phyloP scores from a whole-genome alignment of 1,140 invertebrate species.

The Caligus rogercresseyi region DNA sequence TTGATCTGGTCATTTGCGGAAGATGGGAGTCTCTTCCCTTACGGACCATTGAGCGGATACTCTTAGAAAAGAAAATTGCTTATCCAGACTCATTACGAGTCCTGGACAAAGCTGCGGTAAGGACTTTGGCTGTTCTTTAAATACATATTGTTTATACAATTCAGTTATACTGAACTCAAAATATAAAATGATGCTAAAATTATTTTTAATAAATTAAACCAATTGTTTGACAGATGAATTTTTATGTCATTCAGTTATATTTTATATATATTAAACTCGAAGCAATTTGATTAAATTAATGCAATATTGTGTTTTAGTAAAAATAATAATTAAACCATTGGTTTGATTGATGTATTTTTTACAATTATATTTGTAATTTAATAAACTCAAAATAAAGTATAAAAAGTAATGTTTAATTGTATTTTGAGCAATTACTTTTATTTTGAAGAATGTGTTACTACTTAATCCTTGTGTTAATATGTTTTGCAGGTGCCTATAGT shows the following conservation, averaged over 20 bases:
- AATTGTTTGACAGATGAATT: too few species aligned
- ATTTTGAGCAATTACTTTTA: conserved; percentile 16
- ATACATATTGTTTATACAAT: neutral
- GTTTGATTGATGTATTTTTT: too few species aligned
- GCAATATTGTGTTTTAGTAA: too few species aligned
- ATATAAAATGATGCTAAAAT: too few species aligned
- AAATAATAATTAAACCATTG: too few species aligned
- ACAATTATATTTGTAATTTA: too few species aligned
- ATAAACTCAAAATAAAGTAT: too few species aligned
- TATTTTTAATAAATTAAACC: too few species aligned
- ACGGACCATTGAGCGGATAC: conserved; percentile 67
- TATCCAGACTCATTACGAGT: conserved; percentile 76
- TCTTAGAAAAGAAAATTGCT: conserved; percentile 69
- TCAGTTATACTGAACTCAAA: neutral
- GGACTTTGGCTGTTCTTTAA: conserved; percentile 28
- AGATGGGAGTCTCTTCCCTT: conserved; percentile 81
- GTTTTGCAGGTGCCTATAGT: conserved; percentile 64
- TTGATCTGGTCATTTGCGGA: conserved; percentile 88
- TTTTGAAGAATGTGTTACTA: conserved; percentile 12
- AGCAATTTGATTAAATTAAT: too few species aligned
- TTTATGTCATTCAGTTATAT: too few species aligned
- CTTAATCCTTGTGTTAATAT: neutral
- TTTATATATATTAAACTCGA: too few species aligned
- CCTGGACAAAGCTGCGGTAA: conserved; percentile 80
- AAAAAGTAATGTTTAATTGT: too few species aligned